Evolutionary conservation across 2,888 invertebrate species (phyloP).

Genomic region (Lypha dubia): DNA sequence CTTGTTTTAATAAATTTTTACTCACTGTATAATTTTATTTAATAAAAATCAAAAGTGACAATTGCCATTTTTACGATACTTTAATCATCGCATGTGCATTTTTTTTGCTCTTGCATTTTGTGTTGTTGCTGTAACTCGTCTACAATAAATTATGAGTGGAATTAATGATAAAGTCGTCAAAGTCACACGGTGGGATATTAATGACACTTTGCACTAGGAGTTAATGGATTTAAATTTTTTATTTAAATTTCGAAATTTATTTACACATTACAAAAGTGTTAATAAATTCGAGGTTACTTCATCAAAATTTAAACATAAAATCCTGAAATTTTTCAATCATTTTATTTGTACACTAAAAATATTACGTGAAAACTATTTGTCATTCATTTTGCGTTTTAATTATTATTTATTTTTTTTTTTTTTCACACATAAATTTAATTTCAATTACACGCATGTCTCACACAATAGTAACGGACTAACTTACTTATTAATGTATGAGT

Average conservation of each 20-base stretch:
- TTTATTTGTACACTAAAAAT: not conserved
- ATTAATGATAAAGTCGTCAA: constrained; percentile 26
- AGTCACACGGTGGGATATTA: constrained; percentile 35
- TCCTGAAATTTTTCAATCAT: not conserved
- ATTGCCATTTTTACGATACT: constrained; percentile 64
- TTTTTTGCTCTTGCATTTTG: not conserved
- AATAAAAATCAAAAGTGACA: constrained; percentile 68
- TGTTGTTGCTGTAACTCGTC: constrained; percentile 26
- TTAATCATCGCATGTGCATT: constrained; percentile 56
- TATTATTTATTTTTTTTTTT: constrained; percentile 62
- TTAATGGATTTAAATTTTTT: not conserved
- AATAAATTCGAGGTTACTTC: not conserved
- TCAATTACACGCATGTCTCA: constrained; percentile 70
- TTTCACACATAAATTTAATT: constrained; percentile 72
- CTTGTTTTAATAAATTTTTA: constrained; percentile 58
- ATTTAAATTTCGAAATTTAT: not conserved
- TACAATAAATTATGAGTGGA: constrained; percentile 50
- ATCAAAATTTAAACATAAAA: not conserved
- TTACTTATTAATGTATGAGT: too few relatives aligned
- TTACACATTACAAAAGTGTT: not conserved
- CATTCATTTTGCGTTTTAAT: constrained; percentile 66
- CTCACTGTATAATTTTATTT: constrained; percentile 64
- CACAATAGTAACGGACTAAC: constrained; percentile 26
- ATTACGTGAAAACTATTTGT: constrained; percentile 51
- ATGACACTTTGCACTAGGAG: constrained; percentile 12